Evolutionary conservation across 2,113 vertebrate species (phyloP).

Genomic region (Lophotis ruficrista): DNA sequence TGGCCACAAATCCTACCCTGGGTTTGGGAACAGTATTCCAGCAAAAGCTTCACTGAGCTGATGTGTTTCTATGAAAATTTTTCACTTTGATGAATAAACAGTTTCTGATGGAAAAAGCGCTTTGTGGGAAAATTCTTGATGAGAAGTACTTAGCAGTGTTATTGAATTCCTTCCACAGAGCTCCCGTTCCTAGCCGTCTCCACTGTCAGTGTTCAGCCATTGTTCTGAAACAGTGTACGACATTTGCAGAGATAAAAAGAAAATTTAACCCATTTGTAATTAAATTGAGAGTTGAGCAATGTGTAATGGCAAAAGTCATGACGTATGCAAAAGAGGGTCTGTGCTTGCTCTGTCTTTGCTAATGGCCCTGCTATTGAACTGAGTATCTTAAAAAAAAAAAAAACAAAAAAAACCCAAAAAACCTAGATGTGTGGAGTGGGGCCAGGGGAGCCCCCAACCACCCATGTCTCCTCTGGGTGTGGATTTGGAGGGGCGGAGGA

Average conservation of each 20-base stretch:
- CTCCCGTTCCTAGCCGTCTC: not conserved
- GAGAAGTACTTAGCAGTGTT: not conserved
- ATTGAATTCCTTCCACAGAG: not conserved
- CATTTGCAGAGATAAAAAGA: not conserved
- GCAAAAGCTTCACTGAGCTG: not conserved
- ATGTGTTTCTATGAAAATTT: not conserved
- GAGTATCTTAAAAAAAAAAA: not conserved
- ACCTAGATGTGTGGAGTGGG: not conserved
- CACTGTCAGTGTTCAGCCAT: not conserved
- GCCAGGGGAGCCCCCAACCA: not conserved
- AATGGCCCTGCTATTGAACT: not conserved
- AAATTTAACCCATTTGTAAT: not conserved
- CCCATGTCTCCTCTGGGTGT: accelerated
- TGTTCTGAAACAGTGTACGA: not conserved
- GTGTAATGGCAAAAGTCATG: not conserved
- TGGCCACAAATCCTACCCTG: not conserved
- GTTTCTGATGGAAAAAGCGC: not conserved
- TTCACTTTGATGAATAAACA: not conserved
- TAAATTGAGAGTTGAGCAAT: not conserved
- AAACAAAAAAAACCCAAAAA: no score
- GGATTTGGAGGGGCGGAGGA: no score
- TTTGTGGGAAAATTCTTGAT: not conserved
- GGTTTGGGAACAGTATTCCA: not conserved
- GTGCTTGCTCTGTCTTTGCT: not conserved
- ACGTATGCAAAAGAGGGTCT: not conserved